Evolutionary conservation across 2,888 invertebrate species (phyloP).

Genomic region (Campopleginae sp.): DNA sequence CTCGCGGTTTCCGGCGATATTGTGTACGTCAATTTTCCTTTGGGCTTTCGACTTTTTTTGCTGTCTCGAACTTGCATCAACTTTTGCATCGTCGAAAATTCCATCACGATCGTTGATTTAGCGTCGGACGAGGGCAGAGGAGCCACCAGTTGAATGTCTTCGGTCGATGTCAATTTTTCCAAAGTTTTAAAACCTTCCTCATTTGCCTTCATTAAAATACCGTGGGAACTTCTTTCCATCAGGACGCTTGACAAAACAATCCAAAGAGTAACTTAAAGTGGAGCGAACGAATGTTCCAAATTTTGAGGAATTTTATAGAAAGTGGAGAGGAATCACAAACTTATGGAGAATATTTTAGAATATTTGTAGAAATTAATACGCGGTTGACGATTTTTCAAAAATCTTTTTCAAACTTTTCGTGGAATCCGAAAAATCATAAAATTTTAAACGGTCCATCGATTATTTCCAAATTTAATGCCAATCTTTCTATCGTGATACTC

Average conservation of each 20-base stretch:
- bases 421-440: too few relatives aligned
- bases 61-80: conserved; percentile 72
- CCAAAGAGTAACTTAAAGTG: not conserved
- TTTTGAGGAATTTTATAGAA: too few relatives aligned
- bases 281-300: too few relatives aligned
- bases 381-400: too few relatives aligned
- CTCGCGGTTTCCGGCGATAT: conserved; percentile 48
- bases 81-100: conserved; percentile 75
- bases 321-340: too few relatives aligned
- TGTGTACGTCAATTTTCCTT: conserved; percentile 54
- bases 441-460: too few relatives aligned
- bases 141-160: conserved; percentile 37
- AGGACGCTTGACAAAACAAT: conserved; percentile 36
- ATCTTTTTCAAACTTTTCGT: too few relatives aligned
- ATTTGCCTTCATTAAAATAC: conserved; percentile 26
- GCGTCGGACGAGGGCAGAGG: conserved; percentile 61
- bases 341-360: too few relatives aligned
- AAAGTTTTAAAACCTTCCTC: not conserved
- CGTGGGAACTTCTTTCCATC: conserved; percentile 15
- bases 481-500: too few relatives aligned
- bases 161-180: conserved; percentile 62
- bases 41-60: conserved; percentile 50
- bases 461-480: too few relatives aligned
- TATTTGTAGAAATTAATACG: too few relatives aligned
- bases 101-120: conserved; percentile 75